Percentiles rank a stretch among this genome's conserved stretches.
These are phyloP conservation scores for Campylomormyrus tamandua DNA, from an alignment of 2,113 vertebrate species.

Conservation along the genomic window DNA sequence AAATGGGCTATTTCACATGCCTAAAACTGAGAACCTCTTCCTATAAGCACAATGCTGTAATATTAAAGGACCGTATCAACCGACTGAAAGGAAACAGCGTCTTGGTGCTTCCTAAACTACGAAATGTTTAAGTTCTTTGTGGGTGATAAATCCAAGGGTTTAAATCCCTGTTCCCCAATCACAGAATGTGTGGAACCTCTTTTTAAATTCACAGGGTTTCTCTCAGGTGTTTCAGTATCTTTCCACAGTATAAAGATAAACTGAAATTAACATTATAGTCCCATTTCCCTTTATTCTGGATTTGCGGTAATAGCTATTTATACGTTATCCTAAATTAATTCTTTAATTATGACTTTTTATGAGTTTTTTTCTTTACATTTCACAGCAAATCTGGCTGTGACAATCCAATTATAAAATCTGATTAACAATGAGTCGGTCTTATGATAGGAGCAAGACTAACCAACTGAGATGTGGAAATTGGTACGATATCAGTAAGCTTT, in stretches of 20 bases:
- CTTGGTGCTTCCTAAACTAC: neutral
- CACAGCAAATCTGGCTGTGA: neutral
- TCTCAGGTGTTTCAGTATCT: neutral
- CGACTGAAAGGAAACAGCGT: neutral
- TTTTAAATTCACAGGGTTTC: neutral
- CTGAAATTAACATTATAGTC: neutral
- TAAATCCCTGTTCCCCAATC: neutral
- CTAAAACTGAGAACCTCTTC: neutral
- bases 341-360: neutral
- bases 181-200: neutral
- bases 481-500: neutral
- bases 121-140: neutral
- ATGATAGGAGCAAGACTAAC: neutral
- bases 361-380: neutral
- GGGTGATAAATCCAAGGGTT: neutral
- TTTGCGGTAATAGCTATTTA: neutral
- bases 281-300: neutral
- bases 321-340: neutral
- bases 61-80: neutral
- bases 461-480: neutral
- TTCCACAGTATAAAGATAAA: neutral
- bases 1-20: neutral
- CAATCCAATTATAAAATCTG: neutral
- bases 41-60: neutral
- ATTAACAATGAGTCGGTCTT: neutral